Conservation (phyloP, 2,113 vertebrate genomes). For the Aegithalos caudatus region DNA sequence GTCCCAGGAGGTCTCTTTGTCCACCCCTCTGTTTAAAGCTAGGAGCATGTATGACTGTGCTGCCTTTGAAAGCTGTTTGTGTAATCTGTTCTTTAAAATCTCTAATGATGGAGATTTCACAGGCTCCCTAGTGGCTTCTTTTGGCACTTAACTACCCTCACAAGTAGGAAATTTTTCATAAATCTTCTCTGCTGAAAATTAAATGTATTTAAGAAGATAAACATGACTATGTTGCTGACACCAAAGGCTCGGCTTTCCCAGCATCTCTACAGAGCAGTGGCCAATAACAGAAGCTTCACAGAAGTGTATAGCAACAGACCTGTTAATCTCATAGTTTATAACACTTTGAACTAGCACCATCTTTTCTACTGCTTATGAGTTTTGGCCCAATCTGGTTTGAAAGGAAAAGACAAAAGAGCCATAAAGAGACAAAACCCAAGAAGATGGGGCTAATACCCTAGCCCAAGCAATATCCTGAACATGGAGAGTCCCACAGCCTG, state of each 20-base stretch:
- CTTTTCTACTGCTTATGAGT: background rate
- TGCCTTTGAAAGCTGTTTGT: background rate
- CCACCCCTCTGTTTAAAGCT: background rate
- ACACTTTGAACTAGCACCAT: background rate
- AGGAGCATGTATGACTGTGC: background rate
- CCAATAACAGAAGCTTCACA: background rate
- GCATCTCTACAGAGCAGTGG: background rate
- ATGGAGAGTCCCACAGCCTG: accelerated
- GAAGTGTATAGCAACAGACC: background rate
- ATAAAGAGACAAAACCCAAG: background rate
- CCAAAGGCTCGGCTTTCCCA: background rate
- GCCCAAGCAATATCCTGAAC: background rate
- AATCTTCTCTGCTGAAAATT: background rate
- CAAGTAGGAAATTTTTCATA: background rate
- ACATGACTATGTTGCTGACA: background rate
- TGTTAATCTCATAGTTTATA: background rate
- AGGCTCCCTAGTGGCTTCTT: background rate
- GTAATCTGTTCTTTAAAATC: background rate
- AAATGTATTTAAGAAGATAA: background rate
- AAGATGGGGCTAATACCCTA: background rate
- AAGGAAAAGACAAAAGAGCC: background rate
- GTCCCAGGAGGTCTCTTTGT: background rate
- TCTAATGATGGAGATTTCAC: background rate
- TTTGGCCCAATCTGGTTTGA: background rate
- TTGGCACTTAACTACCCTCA: background rate